Base-by-base conservation (phyloP, 1,140 invertebrate genomes). In the Pachyrhynchus sulphureomaculatus region DNA sequence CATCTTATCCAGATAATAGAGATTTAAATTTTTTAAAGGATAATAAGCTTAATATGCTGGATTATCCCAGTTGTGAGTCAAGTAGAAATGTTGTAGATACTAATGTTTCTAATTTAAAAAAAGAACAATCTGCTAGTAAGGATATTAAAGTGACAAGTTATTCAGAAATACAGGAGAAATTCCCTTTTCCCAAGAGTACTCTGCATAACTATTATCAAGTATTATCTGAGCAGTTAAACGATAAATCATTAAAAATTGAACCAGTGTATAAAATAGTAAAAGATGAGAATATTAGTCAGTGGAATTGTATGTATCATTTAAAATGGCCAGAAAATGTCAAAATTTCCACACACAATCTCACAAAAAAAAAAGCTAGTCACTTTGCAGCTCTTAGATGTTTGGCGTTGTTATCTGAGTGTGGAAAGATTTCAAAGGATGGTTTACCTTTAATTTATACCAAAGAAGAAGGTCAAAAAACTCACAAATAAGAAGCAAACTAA, bases 301-400 rank as follows among this genome's bases (percentile, higher is more conserved):
- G 74, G 72, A 49, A 44, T 24, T 75, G 72, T 53, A 71, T 56
- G 6, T 74, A 75, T 51, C 48, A 67, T 41, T 15, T 75, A 39
- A 68, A 69, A 58, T 76, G 75, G 75, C 75, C 75, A 12, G 58
- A 62, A 45, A 15, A 53, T 20, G 42, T 64, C 10, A 67, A 66
- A 58, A 67, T 76, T 54, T 32, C 47, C 6, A 58, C 57, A 21
- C 47, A 26, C 29, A 69, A 49, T 12, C n/a, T 24, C 12, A 69
- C 68, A 15, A 77, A 78, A 62, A 64, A 68, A 39, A 41, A 69
- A n/a, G 75, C 77, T 1, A 69, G 71, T 2, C 58, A 52, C 12
- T 70, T 72, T 58, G 72, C 73, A 9, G 68, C 69, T 20, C 20
- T 67, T 0, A 63, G 64, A 52, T 67, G 52, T 41, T 45, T 78